phyloP scores from a whole-genome alignment of 2,113 vertebrate genomes.

The Ciconia maguari region DNA sequence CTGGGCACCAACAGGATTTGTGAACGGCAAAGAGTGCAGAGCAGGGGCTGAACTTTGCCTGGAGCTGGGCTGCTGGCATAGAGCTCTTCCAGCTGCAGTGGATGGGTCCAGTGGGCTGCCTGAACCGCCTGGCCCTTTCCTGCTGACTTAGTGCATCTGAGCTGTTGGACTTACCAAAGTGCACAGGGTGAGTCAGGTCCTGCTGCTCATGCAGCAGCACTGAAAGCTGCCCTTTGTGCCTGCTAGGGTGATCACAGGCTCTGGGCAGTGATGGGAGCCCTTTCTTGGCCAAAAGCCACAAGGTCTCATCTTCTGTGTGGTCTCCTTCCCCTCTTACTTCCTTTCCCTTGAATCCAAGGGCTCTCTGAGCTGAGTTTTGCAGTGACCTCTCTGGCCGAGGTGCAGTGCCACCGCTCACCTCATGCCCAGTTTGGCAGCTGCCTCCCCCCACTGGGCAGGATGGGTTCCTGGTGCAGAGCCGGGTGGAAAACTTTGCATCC shows the following conservation, averaged over 20 bases:
- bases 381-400: neutral
- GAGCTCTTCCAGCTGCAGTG: neutral
- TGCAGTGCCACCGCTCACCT: neutral
- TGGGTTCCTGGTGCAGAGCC: neutral
- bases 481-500: neutral
- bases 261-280: neutral
- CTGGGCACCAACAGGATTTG: neutral
- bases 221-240: neutral
- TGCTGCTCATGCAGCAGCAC: neutral
- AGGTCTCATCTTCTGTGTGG: neutral
- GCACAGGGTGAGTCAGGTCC: neutral
- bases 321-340: neutral
- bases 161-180: neutral
- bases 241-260: neutral
- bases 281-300: neutral
- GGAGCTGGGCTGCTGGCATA: neutral
- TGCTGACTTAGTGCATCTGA: neutral
- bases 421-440: neutral
- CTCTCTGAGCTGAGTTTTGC: neutral
- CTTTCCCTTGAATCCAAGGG: neutral
- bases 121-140: neutral
- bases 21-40: neutral
- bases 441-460: neutral
- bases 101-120: neutral
- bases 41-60: neutral